Percentiles rank a stretch among this genome's conserved stretches.
Evolutionary conservation across 2,797 vertebrate species (phyloP).

Genomic region (Sternotherus odoratus): DNA sequence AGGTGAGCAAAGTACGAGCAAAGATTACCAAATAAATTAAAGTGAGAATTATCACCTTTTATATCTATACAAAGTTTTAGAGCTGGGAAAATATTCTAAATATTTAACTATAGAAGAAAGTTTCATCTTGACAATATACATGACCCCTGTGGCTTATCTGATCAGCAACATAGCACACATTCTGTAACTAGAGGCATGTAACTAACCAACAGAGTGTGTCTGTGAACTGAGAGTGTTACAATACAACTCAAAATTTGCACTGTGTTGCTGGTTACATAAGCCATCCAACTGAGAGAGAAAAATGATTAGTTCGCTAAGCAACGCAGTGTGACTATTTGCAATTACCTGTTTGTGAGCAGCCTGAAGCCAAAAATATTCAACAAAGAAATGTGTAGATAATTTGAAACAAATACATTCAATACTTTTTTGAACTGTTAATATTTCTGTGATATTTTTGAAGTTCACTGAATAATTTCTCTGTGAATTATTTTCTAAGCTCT

Average conservation of each 20-base stretch:
- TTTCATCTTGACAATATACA: not conserved
- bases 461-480: not conserved
- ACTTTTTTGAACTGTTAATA: not conserved
- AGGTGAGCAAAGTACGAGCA: not conserved
- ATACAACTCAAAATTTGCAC: not conserved
- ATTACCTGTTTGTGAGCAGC: not conserved
- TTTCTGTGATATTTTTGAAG: not conserved
- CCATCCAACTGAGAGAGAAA: not conserved
- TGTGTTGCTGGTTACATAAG: not conserved
- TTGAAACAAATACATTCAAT: not conserved
- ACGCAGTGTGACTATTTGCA: not conserved
- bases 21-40: not conserved
- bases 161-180: not conserved
- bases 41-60: not conserved
- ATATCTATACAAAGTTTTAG: not conserved
- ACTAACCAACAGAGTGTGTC: not conserved
- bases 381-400: not conserved
- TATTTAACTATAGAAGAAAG: not conserved
- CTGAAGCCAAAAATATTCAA: not conserved
- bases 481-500: not conserved
- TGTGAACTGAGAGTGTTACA: not conserved
- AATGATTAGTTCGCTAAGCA: not conserved
- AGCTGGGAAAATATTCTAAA: not conserved
- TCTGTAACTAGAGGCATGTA: not conserved
- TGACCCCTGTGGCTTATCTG: not conserved